A percentile compares a stretch with the other conserved stretches of the same genome.
These are phyloP conservation scores for Liodrosophila aerea DNA, from an alignment of 2,888 invertebrate genomes.

Conservation along the genomic window DNA sequence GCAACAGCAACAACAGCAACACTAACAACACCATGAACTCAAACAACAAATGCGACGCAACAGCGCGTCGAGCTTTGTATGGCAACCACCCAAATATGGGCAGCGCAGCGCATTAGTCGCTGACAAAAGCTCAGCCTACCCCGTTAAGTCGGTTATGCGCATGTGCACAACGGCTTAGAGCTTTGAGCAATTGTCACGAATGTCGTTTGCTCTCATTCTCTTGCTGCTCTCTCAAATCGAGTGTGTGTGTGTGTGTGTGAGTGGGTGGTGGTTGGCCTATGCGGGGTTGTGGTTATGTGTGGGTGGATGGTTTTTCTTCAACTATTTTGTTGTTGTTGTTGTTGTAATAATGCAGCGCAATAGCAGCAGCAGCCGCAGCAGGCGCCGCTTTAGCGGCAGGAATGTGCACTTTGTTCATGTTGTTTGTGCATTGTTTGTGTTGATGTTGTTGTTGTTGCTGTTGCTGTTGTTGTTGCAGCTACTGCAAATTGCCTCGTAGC, in stretches of 20 bases:
- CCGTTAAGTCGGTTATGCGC: constrained; percentile 10
- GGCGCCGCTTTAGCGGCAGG: constrained; percentile 47
- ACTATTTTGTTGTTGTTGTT: constrained; percentile 37
- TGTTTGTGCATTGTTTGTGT: constrained; percentile 42
- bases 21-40: constrained; percentile 32
- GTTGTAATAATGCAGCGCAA: constrained; percentile 59
- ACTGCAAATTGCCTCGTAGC: constrained; percentile 75
- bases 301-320: constrained; percentile 37
- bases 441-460: constrained; percentile 26
- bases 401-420: constrained; percentile 71
- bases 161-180: constrained; percentile 19
- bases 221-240: background rate
- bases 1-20: constrained; percentile 34
- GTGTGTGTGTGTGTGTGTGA: background rate
- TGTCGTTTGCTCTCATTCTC: background rate
- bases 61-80: constrained; percentile 54
- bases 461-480: constrained; percentile 37
- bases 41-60: constrained; percentile 57
- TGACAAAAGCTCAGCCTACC: constrained; percentile 43
- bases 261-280: constrained; percentile 47
- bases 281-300: constrained; percentile 37
- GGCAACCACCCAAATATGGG: constrained; percentile 69
- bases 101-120: constrained; percentile 32
- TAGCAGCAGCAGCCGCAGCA: constrained; percentile 36
- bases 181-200: constrained; percentile 15